Conservation (phyloP, 2,888 invertebrate genomes). For the Macropis europaea region DNA sequence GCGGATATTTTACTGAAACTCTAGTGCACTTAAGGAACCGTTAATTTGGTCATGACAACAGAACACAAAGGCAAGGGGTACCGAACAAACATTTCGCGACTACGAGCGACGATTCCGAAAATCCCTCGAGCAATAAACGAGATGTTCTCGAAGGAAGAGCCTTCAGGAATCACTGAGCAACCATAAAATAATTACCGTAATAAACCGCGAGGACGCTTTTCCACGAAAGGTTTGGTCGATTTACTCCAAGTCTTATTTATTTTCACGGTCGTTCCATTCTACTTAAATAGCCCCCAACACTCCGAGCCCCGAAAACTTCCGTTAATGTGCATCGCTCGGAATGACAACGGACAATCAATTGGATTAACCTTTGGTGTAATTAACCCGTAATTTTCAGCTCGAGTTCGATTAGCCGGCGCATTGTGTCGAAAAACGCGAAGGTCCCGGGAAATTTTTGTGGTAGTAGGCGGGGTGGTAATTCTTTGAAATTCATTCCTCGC, state of each 20-base stretch:
- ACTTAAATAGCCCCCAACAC: neutral
- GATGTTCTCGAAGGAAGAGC: slow-evolving; percentile 22
- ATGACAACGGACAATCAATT: slow-evolving; percentile 50
- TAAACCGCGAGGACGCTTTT: slow-evolving; percentile 52
- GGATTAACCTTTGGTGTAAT: slow-evolving; percentile 52
- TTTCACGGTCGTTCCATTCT: neutral
- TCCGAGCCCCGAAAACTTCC: neutral
- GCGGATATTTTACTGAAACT: neutral
- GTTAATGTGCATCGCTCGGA: neutral
- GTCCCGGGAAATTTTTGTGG: neutral
- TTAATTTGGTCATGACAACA: slow-evolving; percentile 16
- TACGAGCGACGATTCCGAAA: neutral
- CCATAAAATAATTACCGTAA: slow-evolving; percentile 64
- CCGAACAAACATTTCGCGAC: neutral
- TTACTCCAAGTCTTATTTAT: neutral
- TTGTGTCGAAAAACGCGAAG: neutral
- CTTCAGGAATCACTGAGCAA: slow-evolving; percentile 20
- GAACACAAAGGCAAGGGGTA: slow-evolving; percentile 12
- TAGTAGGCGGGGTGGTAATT: neutral
- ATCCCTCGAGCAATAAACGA: slow-evolving; percentile 45
- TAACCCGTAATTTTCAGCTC: slow-evolving; percentile 16
- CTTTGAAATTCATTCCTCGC: too few species aligned
- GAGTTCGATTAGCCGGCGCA: neutral
- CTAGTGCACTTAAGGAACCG: neutral
- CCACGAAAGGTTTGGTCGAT: slow-evolving; percentile 52